Evolutionary conservation across 2,113 vertebrate genomes (phyloP).

Genomic region (Pagrus major): DNA sequence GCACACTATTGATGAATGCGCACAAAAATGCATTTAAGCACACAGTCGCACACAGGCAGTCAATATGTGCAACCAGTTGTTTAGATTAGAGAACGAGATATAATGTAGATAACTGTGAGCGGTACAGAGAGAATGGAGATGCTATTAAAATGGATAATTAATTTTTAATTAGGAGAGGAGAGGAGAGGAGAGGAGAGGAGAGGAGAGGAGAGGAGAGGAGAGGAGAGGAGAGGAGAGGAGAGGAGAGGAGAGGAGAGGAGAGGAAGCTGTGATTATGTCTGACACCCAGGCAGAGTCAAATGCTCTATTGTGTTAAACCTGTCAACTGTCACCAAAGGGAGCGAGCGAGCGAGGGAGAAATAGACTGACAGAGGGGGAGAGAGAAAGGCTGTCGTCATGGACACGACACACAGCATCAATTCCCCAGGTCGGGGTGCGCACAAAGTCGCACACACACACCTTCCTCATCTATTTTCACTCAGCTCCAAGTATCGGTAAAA

Average conservation of each 20-base stretch:
- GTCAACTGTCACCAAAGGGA: constrained; percentile 69
- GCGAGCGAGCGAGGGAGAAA: constrained; percentile 37
- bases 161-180: constrained; percentile 7
- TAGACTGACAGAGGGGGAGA: constrained; percentile 32
- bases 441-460: constrained; percentile 28
- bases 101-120: not conserved
- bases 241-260: not conserved
- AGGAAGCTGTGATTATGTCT: constrained; percentile 53
- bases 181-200: not conserved
- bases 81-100: not conserved
- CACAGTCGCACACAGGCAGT: constrained; percentile 11
- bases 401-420: constrained; percentile 69
- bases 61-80: constrained; percentile 2
- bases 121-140: not conserved
- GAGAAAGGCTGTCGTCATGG: constrained; percentile 69
- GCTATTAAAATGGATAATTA: not conserved
- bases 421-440: constrained; percentile 41
- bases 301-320: constrained; percentile 70
- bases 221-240: not conserved
- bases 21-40: constrained; percentile 1
- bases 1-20: not conserved
- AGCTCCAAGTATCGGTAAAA: constrained; percentile 30
- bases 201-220: not conserved
- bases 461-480: constrained; percentile 1
- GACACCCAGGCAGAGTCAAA: constrained; percentile 54